These are phyloP conservation scores for Trogon surrucura DNA, from an alignment of 2,113 vertebrate genomes.

Conservation along the genomic window DNA sequence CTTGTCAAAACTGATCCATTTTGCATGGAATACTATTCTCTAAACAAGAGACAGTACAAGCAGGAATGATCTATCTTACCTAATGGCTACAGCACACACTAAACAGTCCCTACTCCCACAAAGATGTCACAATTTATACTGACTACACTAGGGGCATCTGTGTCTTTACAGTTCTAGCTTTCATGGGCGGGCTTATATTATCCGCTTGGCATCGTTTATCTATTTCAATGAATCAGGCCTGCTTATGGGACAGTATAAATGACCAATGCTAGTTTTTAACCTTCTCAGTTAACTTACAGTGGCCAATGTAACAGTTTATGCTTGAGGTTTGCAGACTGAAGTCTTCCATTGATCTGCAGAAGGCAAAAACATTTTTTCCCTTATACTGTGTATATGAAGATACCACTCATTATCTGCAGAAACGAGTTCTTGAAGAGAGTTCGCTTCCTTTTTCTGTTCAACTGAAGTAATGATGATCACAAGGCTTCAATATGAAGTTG, in stretches of 20 bases:
- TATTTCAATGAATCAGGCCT: background rate
- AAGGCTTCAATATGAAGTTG: background rate
- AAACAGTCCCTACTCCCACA: background rate
- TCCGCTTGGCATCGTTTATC: background rate
- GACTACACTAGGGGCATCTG: background rate
- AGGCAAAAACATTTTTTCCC: background rate
- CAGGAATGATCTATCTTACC: background rate
- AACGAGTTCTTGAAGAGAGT: background rate
- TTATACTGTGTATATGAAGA: background rate
- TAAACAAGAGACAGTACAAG: background rate
- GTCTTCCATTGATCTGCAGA: background rate
- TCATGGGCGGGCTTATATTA: background rate
- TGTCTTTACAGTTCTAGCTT: background rate
- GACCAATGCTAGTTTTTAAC: background rate
- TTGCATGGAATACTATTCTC: background rate
- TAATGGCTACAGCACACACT: background rate
- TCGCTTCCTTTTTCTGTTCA: background rate
- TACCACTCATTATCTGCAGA: background rate
- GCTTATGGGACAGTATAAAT: background rate
- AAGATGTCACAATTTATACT: background rate
- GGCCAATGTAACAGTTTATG: background rate
- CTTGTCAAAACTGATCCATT: background rate
- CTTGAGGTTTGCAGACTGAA: background rate
- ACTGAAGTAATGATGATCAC: background rate
- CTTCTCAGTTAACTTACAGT: background rate